Percentiles rank a stretch among this genome's conserved stretches.
These are phyloP conservation scores for Taphrorychus bicolor DNA, from an alignment of 2,888 invertebrate genomes.

Conservation along the genomic window DNA sequence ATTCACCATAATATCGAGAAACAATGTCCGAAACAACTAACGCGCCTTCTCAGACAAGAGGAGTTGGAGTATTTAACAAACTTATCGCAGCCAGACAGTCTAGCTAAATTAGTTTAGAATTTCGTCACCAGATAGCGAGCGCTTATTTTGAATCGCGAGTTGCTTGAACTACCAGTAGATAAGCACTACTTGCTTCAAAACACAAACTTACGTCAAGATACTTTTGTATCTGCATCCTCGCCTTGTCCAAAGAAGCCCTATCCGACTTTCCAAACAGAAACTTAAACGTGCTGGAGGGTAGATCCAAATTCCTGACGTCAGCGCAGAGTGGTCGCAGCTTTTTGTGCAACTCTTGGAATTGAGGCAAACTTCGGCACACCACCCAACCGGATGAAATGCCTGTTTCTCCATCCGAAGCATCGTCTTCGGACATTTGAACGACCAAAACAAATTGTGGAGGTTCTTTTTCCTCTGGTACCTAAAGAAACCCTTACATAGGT, in stretches of 20 bases:
- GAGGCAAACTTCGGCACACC: conserved; percentile 67
- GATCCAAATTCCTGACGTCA: conserved; percentile 80
- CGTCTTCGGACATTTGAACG: conserved; percentile 73
- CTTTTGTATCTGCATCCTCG: conserved; percentile 82
- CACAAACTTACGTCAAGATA: conserved; percentile 80
- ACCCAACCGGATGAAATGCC: conserved; percentile 73
- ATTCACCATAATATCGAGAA: no score
- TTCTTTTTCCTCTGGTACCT: conserved; percentile 63
- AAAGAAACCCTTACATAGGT: neutral
- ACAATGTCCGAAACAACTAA: no score
- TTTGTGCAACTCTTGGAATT: conserved; percentile 80
- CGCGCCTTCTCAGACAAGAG: no score
- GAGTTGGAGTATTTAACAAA: no score
- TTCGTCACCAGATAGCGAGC: no score
- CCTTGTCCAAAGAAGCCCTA: conserved; percentile 79
- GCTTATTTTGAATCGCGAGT: neutral
- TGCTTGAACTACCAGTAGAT: neutral
- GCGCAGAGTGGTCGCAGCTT: conserved; percentile 83
- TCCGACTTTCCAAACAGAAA: conserved; percentile 85
- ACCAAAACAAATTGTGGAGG: conserved; percentile 77
- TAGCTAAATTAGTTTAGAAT: no score
- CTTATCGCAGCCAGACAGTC: no score
- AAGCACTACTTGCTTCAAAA: neutral
- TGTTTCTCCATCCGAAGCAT: conserved; percentile 63
- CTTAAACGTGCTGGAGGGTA: conserved; percentile 83